phyloP scores from a whole-genome alignment of 2,113 vertebrate genomes.

The Anguilla rostrata region DNA sequence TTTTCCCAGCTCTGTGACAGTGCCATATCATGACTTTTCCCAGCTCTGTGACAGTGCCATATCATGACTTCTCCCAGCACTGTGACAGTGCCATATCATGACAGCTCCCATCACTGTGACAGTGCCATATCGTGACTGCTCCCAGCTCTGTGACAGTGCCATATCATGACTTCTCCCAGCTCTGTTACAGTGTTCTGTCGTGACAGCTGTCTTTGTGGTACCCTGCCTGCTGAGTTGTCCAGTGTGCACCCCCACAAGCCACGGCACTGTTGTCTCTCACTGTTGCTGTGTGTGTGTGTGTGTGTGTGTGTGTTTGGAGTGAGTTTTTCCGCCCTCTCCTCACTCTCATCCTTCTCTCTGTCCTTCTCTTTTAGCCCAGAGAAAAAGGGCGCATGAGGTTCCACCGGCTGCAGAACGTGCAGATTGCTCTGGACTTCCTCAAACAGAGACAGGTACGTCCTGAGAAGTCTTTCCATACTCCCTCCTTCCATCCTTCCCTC shows the following conservation, averaged over 20 bases:
- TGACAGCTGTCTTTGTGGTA: neutral
- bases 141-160: neutral
- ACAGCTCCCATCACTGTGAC: too few relatives aligned
- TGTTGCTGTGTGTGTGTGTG: conserved; percentile 12
- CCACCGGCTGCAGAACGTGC: conserved; percentile 74
- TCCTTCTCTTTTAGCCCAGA: conserved; percentile 63
- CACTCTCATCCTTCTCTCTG: neutral
- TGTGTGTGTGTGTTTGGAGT: conserved; percentile 7
- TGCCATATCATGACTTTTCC: too few relatives aligned
- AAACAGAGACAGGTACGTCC: conserved; percentile 74
- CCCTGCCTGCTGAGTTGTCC: neutral
- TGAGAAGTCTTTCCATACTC: neutral
- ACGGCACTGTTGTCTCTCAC: neutral
- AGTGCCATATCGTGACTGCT: too few relatives aligned
- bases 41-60: too few relatives aligned
- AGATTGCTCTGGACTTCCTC: conserved; percentile 75
- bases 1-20: too few relatives aligned
- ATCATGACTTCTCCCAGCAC: too few relatives aligned
- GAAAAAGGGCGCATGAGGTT: conserved; percentile 78
- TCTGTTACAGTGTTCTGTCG: neutral
- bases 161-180: neutral
- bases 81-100: too few relatives aligned
- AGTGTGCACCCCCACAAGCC: neutral
- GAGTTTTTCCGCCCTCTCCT: neutral
- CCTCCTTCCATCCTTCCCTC: neutral